Evolutionary conservation across 2,888 invertebrate species (phyloP).

Genomic region (Pandemis cinnamomeana): DNA sequence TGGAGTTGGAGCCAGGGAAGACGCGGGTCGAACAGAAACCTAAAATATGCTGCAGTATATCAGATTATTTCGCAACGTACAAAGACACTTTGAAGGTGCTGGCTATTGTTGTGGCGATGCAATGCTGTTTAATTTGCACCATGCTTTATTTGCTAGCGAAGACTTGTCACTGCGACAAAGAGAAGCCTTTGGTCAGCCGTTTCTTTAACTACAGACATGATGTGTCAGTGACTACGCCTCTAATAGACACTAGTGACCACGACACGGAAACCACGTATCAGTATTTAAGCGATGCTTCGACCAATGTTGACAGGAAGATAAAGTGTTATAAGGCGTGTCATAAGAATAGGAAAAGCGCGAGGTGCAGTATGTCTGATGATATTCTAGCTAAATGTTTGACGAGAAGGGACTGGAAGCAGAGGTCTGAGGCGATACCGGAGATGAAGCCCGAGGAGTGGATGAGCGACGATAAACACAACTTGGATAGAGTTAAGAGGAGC

Average conservation of each 20-base stretch:
- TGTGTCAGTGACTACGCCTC: conserved; percentile 71
- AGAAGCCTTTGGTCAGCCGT: conserved; percentile 59
- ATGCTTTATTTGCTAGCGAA: conserved; percentile 60
- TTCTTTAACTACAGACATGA: conserved; percentile 71
- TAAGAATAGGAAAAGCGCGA: conserved; percentile 59
- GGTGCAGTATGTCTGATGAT: conserved; percentile 73
- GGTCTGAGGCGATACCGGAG: conserved; percentile 11
- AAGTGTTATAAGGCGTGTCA: conserved; percentile 75
- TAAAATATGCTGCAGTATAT: background rate
- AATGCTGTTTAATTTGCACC: conserved; percentile 65
- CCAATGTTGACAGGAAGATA: conserved; percentile 65
- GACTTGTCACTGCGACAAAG: conserved; percentile 53
- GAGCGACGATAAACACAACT: background rate
- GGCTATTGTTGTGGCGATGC: conserved; percentile 55
- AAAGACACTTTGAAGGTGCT: conserved; percentile 56
- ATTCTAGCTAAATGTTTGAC: conserved; percentile 74
- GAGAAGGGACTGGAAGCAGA: conserved; percentile 67
- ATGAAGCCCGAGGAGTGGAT: conserved; percentile 51
- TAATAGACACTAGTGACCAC: conserved; percentile 69
- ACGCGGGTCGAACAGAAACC: background rate
- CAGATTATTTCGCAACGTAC: conserved; percentile 32
- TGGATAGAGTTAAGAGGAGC: background rate
- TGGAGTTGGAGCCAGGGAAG: background rate
- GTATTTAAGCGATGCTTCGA: conserved; percentile 64
- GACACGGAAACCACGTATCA: conserved; percentile 69